Percentiles rank a stretch among this genome's conserved stretches.
These are phyloP conservation scores for Teinopalpus imperialis DNA, from an alignment of 2,888 invertebrate species.

Conservation along the genomic window DNA sequence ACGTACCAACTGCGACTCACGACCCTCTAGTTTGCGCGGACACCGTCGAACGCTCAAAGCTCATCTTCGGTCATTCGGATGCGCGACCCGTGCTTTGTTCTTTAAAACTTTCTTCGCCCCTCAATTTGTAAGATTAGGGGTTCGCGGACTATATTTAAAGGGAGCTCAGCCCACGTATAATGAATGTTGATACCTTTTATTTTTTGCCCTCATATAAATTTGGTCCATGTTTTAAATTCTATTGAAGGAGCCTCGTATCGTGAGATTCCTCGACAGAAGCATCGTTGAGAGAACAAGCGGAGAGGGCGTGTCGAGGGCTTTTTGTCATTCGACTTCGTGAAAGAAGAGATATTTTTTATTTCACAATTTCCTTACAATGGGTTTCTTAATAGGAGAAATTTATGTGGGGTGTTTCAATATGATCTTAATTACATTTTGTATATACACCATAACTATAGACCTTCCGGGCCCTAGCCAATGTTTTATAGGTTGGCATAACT, in stretches of 20 bases:
- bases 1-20: conserved; percentile 20
- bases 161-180: conserved; percentile 4
- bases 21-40: conserved; percentile 2
- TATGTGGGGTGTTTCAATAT: too few species aligned
- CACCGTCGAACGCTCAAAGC: conserved; percentile 5
- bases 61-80: conserved; percentile 29
- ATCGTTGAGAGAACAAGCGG: conserved; percentile 4
- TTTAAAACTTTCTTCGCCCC: conserved; percentile 30
- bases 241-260: conserved; percentile 6
- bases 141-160: conserved; percentile 25
- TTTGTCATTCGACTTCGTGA: not conserved
- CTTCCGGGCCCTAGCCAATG: too few species aligned
- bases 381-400: not conserved
- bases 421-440: too few species aligned
- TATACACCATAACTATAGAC: not conserved
- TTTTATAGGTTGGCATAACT: too few species aligned
- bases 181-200: not conserved
- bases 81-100: conserved; percentile 23
- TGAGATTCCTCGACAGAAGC: conserved; percentile 6
- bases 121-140: conserved; percentile 25
- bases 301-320: conserved; percentile 11
- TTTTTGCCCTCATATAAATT: not conserved
- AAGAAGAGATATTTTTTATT: conserved; percentile 7
- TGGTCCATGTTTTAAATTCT: conserved; percentile 5
- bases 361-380: not conserved